phyloP scores from a whole-genome alignment of 2,797 vertebrate genomes.

The Eurystomus glaucurus region DNA sequence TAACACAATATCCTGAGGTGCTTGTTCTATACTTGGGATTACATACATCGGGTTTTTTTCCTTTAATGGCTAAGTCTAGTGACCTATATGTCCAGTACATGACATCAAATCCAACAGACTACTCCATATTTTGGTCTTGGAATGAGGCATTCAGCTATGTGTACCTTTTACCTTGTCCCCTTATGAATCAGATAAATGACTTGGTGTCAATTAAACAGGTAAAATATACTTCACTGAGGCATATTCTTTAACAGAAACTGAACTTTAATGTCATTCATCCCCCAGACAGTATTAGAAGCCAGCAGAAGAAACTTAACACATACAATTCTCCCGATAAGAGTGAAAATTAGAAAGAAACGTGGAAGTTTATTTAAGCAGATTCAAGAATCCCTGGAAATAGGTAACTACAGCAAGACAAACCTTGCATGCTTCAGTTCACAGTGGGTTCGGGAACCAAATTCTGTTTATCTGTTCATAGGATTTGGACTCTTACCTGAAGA shows the following conservation, averaged over 20 bases:
- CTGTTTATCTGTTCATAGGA: neutral
- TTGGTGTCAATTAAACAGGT: neutral
- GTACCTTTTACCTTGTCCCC: neutral
- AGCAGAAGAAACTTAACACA: neutral
- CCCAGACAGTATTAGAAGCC: neutral
- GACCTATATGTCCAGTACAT: neutral
- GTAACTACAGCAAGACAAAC: slow-evolving; percentile 11
- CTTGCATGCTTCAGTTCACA: neutral
- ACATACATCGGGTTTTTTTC: neutral
- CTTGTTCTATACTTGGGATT: neutral
- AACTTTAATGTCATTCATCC: neutral
- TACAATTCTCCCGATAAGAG: neutral
- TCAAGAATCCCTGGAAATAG: slow-evolving; percentile 50
- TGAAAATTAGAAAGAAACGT: neutral
- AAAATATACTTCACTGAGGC: neutral
- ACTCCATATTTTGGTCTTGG: neutral
- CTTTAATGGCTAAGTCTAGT: neutral
- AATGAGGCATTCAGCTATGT: neutral
- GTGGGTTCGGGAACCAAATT: neutral
- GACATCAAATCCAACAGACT: neutral
- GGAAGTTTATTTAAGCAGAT: slow-evolving; percentile 12
- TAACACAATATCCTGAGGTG: neutral
- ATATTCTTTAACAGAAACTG: neutral
- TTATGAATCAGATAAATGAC: neutral
- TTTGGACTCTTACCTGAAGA: slow-evolving; percentile 14